phyloP scores from a whole-genome alignment of 2,888 invertebrate genomes.

The Leucoptera coffeella region DNA sequence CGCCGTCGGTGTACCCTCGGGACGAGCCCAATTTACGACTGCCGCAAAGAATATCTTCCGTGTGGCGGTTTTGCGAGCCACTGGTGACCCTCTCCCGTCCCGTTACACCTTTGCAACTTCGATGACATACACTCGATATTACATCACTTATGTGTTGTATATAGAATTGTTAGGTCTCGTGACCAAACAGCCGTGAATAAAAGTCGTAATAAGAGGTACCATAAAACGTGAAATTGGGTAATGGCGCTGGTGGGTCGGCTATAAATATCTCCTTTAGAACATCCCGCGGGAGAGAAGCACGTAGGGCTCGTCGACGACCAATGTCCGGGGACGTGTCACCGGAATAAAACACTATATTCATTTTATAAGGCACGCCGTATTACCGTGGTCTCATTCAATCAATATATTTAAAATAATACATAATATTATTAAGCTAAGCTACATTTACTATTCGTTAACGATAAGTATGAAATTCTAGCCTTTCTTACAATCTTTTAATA shows the following conservation, averaged over 20 bases:
- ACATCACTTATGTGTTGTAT: constrained; percentile 1
- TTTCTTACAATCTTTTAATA: too few species aligned
- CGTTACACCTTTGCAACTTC: constrained; percentile 7
- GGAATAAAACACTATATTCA: constrained; percentile 42
- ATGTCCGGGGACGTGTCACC: constrained; percentile 33
- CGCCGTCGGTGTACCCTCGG: constrained; percentile 11
- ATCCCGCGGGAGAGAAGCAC: constrained; percentile 46
- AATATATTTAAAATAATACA: too few species aligned
- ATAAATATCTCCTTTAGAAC: constrained; percentile 50
- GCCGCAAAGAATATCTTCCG: constrained; percentile 45
- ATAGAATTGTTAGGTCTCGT: constrained; percentile 12
- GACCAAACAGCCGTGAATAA: constrained; percentile 24
- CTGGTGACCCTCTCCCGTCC: constrained; percentile 20
- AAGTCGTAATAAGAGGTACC: constrained; percentile 48
- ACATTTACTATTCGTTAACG: too few species aligned
- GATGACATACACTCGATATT: neutral
- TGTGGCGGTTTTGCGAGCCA: constrained; percentile 28
- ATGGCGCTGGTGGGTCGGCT: constrained; percentile 49
- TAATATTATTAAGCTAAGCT: too few species aligned
- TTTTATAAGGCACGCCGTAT: too few species aligned
- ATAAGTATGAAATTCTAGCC: too few species aligned
- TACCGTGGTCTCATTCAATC: too few species aligned
- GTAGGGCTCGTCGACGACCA: constrained; percentile 26
- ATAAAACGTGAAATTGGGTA: constrained; percentile 53
- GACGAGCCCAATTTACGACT: constrained; percentile 33